Percentiles rank a stretch among this genome's conserved stretches.
Conservation (phyloP, 37 sponge, comb jelly and placozoan species). For the Bolinopsis microptera region DNA sequence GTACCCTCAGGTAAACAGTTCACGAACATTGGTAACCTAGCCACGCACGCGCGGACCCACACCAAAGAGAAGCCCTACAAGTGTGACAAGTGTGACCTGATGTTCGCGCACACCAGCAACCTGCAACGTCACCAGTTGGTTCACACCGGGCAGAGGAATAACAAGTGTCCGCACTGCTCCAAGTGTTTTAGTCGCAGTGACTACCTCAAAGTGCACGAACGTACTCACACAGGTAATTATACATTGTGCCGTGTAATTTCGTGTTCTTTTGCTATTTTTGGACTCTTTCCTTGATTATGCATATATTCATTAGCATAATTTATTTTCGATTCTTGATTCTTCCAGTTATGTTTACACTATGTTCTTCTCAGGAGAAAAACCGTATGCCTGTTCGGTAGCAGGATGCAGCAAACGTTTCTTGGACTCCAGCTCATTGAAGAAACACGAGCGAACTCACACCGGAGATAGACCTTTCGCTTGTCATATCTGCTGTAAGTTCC, state of each 20-base stretch:
- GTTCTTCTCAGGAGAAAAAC: conserved; percentile 24
- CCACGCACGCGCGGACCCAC: conserved; percentile 33
- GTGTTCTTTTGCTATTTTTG: too few species aligned
- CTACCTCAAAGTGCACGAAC: conserved; percentile 47
- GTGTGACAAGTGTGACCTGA: conserved; percentile 32
- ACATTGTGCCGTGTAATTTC: too few species aligned
- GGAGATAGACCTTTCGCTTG: conserved; percentile 47
- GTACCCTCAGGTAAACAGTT: conserved; percentile 32
- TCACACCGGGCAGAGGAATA: conserved; percentile 9
- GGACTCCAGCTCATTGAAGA: conserved; percentile 28
- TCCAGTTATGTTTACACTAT: too few species aligned
- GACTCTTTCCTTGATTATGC: too few species aligned
- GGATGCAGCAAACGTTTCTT: conserved; percentile 35
- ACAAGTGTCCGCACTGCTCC: conserved; percentile 59
- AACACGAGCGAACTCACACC: conserved; percentile 44
- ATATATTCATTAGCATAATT: too few species aligned
- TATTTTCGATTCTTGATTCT: too few species aligned
- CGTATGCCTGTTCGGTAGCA: conserved; percentile 26
- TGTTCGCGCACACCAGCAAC: conserved; percentile 34
- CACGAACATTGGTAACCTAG: conserved; percentile 41
- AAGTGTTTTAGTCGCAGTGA: conserved; percentile 50
- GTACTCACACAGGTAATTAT: conserved; percentile 54
- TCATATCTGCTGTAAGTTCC: conserved; percentile 47
- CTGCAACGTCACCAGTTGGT: conserved; percentile 47
- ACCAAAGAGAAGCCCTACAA: conserved; percentile 59